Conservation (phyloP, 2,113 vertebrate genomes). For the Parus major region DNA sequence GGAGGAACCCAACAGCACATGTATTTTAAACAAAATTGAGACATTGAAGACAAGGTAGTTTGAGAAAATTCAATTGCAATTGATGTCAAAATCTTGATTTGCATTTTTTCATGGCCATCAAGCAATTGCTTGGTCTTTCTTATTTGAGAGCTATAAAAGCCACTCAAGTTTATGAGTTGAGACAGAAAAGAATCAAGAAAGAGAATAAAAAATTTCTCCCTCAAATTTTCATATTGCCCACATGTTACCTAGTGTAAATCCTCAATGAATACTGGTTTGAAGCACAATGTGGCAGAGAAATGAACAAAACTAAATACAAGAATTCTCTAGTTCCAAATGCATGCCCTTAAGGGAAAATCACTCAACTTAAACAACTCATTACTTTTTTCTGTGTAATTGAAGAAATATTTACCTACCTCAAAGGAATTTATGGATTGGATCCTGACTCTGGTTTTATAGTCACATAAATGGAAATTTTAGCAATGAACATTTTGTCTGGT, state of each 20-base stretch:
- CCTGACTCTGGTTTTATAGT: background rate
- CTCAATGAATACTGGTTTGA: background rate
- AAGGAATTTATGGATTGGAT: background rate
- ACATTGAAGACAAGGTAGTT: background rate
- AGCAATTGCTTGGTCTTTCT: background rate
- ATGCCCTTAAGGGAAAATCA: background rate
- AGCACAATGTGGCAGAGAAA: background rate
- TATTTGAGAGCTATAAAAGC: background rate
- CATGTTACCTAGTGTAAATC: background rate
- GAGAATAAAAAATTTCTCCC: background rate
- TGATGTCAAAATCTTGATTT: background rate
- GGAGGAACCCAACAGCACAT: fast-evolving
- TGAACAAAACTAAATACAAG: background rate
- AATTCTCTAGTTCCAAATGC: background rate
- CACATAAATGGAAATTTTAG: background rate
- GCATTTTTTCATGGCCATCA: background rate
- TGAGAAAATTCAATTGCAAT: background rate
- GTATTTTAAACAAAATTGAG: background rate
- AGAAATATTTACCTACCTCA: conserved; percentile 22
- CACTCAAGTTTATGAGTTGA: background rate
- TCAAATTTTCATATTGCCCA: background rate
- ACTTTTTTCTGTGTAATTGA: background rate
- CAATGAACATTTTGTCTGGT: background rate
- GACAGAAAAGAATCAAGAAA: background rate
- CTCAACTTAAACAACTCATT: background rate